Evolutionary conservation across 2,888 invertebrate species (phyloP).

Genomic region (Endomychus coccineus): DNA sequence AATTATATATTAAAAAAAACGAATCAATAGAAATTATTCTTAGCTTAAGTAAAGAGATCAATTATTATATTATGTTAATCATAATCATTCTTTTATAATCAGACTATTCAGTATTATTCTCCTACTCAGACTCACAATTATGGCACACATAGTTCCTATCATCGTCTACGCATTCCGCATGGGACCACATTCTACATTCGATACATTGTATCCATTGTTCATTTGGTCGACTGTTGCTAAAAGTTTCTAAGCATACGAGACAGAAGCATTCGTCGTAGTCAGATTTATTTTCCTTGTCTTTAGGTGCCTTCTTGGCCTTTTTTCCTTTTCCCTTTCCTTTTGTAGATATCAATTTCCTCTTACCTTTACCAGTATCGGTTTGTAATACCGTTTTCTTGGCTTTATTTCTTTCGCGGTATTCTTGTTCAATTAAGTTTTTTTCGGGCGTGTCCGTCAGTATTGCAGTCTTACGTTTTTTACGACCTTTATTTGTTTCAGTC

Average conservation of each 20-base stretch:
- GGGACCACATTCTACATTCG: constrained; percentile 13
- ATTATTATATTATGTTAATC: neutral
- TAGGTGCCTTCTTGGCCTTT: neutral
- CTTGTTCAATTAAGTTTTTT: constrained; percentile 22
- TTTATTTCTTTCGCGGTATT: constrained; percentile 20
- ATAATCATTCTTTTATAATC: neutral
- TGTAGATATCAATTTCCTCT: no score
- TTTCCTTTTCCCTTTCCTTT: constrained; percentile 3
- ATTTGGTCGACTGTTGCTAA: constrained; percentile 11
- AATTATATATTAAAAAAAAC: neutral
- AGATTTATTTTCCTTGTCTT: constrained; percentile 1
- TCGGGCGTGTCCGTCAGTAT: constrained; percentile 12
- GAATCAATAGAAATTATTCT: constrained; percentile 2
- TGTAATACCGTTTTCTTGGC: constrained; percentile 17
- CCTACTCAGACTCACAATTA: constrained; percentile 11
- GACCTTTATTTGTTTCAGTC: constrained; percentile 16
- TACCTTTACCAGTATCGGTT: constrained; percentile 11
- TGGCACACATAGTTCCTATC: constrained; percentile 12
- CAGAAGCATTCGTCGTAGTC: constrained; percentile 10
- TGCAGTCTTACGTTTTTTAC: constrained; percentile 7
- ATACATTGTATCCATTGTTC: constrained; percentile 15
- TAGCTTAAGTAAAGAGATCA: neutral
- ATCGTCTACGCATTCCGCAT: constrained; percentile 12
- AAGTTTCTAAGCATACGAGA: constrained; percentile 11
- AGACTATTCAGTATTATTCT: neutral